phyloP scores from a whole-genome alignment of 2,113 vertebrate species.

The Chaenocephalus aceratus region DNA sequence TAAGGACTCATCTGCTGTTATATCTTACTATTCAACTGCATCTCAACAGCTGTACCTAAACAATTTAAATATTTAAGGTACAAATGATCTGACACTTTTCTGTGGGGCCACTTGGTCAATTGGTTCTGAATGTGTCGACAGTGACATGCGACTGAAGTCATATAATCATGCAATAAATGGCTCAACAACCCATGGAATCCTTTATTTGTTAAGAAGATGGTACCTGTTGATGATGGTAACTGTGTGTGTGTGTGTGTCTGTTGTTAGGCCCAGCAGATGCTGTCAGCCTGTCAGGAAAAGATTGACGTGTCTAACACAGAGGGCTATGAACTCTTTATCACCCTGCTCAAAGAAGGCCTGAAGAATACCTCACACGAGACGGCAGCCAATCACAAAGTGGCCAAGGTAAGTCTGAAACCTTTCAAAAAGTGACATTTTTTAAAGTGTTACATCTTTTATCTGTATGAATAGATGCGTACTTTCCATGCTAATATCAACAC shows the following conservation, averaged over 20 bases:
- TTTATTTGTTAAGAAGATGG: not conserved
- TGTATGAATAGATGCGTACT: not conserved
- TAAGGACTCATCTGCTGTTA: not conserved
- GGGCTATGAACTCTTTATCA: constrained; percentile 96
- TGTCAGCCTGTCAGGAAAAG: constrained; percentile 97
- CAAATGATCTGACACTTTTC: not conserved
- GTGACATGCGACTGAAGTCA: not conserved
- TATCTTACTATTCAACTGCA: not conserved
- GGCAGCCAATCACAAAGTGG: constrained; percentile 99
- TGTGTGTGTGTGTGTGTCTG: constrained; percentile 34
- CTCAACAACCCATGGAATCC: not conserved
- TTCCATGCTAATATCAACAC: not conserved
- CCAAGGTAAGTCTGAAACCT: constrained; percentile 88
- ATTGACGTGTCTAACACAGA: constrained; percentile 96
- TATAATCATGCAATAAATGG: not conserved
- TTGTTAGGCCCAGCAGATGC: constrained; percentile 94
- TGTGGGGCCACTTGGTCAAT: not conserved
- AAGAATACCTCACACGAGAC: constrained; percentile 99
- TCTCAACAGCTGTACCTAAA: not conserved
- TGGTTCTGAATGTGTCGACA: not conserved
- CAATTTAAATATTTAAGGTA: no score
- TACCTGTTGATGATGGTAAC: not conserved
- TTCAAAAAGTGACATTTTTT: not conserved
- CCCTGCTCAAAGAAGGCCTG: constrained; percentile 97
- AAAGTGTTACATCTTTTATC: no score